phyloP scores from a whole-genome alignment of 2,797 vertebrate species.

The Okamejei kenojei region DNA sequence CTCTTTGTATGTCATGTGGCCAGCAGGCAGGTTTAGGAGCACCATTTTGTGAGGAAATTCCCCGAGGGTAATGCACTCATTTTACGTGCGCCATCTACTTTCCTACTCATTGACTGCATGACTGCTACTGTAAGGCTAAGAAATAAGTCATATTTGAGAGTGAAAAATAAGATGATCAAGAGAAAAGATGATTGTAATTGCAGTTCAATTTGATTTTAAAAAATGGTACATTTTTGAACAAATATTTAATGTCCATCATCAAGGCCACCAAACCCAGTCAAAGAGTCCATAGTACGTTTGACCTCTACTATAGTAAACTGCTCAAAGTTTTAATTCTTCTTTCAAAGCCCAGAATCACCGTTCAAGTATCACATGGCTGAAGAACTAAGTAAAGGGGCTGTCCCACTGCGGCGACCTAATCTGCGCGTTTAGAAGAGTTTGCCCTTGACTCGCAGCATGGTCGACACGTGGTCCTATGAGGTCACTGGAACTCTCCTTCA shows the following conservation, averaged over 20 bases:
- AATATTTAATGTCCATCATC: neutral
- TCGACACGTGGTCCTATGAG: no score
- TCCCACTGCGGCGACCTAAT: no score
- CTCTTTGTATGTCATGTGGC: no score
- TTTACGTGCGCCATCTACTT: neutral
- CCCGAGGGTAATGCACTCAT: neutral
- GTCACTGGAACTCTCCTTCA: no score
- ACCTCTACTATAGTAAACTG: neutral
- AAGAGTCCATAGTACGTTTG: neutral
- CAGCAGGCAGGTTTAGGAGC: neutral
- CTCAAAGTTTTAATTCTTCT: neutral
- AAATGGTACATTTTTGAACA: neutral
- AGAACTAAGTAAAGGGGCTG: neutral
- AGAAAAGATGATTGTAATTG: neutral
- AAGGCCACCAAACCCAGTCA: neutral
- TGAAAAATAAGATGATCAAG: neutral
- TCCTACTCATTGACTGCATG: neutral
- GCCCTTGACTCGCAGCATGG: no score
- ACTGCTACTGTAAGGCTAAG: neutral
- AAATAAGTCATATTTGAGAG: conserved; percentile 1
- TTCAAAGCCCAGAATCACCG: neutral
- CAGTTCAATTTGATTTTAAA: neutral
- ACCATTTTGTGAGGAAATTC: neutral
- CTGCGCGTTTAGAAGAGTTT: no score
- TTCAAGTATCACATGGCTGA: neutral